Conservation (phyloP, 64 coral and sea anemone genomes). For the Stichodactyla mertensii region DNA sequence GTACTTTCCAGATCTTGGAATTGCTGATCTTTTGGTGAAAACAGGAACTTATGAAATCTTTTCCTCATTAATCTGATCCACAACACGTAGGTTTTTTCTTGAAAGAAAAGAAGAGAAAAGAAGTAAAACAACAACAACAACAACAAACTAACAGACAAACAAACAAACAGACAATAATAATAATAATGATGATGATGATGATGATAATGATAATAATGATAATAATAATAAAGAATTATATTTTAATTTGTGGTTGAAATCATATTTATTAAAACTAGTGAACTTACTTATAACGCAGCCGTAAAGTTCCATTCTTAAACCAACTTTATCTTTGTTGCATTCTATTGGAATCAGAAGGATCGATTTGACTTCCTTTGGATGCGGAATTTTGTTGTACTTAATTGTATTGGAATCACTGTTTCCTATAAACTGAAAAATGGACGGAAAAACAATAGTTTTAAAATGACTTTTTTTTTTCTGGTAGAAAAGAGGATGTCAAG, state of each 20-base stretch:
- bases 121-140: too few relatives aligned
- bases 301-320: constrained; percentile 13
- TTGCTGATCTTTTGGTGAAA: background rate
- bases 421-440: background rate
- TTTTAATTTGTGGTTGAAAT: too few relatives aligned
- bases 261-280: too few relatives aligned
- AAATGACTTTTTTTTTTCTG: too few relatives aligned
- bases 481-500: too few relatives aligned
- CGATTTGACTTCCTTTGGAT: constrained; percentile 3
- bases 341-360: constrained; percentile 1
- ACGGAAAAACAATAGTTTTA: background rate
- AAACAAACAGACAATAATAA: too few relatives aligned
- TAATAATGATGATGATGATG: too few relatives aligned
- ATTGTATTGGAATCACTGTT: constrained; percentile 19
- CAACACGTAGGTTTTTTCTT: constrained; percentile 10
- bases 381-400: background rate
- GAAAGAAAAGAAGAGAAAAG: background rate
- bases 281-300: constrained; percentile 25
- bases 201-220: too few relatives aligned
- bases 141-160: too few relatives aligned
- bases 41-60: background rate
- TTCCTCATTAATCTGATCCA: background rate
- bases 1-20: background rate
- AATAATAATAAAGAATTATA: too few relatives aligned
- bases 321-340: background rate